Conservation (phyloP, 2,888 invertebrate genomes). For the Physocephala rufipes region DNA sequence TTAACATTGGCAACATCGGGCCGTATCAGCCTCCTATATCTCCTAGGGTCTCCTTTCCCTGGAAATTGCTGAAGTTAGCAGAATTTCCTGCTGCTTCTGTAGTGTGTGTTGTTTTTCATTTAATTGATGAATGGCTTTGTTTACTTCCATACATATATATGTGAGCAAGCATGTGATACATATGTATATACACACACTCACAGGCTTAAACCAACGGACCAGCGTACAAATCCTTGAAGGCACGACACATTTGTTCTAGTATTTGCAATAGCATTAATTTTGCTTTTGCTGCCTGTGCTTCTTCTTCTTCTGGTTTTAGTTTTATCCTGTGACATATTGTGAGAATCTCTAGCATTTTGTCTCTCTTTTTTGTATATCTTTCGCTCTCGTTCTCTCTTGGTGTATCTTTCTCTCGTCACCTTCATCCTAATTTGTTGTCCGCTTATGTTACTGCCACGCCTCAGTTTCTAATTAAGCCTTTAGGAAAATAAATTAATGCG, state of each 20-base stretch:
- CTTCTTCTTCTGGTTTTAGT: neutral
- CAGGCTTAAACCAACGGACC: neutral
- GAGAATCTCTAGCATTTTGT: neutral
- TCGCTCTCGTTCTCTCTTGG: neutral
- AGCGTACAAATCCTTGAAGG: no score
- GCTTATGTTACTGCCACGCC: constrained; percentile 4
- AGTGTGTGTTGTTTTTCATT: constrained; percentile 12
- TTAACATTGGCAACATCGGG: no score
- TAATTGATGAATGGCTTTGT: constrained; percentile 25
- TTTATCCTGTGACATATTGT: neutral
- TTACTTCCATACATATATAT: neutral
- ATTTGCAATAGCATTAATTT: no score
- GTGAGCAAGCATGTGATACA: neutral
- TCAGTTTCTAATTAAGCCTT: neutral
- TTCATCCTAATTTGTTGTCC: neutral
- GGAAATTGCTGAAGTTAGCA: no score
- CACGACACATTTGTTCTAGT: no score
- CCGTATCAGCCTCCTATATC: no score
- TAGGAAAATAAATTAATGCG: neutral
- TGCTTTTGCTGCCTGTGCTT: no score
- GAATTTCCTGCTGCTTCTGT: no score
- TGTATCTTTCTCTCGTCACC: neutral
- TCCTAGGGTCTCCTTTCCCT: no score
- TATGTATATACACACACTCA: neutral
- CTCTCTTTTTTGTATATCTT: neutral